A percentile compares a stretch with the other conserved stretches of the same genome.
Evolutionary conservation across 2,888 invertebrate species (phyloP).

Genomic region (Nasonia oneida): DNA sequence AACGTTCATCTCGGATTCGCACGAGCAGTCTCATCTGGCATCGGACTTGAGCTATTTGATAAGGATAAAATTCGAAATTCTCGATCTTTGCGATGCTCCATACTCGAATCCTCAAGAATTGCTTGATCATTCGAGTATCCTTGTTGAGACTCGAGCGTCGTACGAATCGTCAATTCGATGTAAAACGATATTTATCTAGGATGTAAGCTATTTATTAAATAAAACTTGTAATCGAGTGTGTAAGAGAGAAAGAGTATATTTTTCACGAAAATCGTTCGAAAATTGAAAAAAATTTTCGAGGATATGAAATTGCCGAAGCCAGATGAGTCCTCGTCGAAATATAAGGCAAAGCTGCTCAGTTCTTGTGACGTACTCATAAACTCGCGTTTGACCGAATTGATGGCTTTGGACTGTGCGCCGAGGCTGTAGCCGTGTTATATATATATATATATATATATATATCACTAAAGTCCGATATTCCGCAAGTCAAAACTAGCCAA

Average conservation of each 20-base stretch:
- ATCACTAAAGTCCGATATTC: constrained; percentile 66
- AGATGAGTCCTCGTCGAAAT: constrained; percentile 26
- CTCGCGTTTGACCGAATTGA: constrained; percentile 24
- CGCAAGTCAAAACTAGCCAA: constrained; percentile 37
- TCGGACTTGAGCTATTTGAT: constrained; percentile 37
- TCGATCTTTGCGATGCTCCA: constrained; percentile 71
- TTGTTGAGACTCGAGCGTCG: constrained; percentile 76
- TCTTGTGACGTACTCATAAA: constrained; percentile 47
- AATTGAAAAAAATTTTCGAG: constrained; percentile 64
- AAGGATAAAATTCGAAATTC: constrained; percentile 55
- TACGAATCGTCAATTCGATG: constrained; percentile 64
- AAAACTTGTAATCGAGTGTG: constrained; percentile 49
- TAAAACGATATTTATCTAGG: constrained; percentile 44
- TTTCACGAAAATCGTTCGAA: constrained; percentile 75
- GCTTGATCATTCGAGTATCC: constrained; percentile 78
- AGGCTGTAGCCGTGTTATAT: not conserved
- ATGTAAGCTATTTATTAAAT: constrained; percentile 45
- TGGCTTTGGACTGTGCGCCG: constrained; percentile 32
- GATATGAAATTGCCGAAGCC: constrained; percentile 21
- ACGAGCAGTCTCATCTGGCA: constrained; percentile 23
- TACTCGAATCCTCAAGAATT: constrained; percentile 78
- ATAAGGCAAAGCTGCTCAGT: constrained; percentile 53
- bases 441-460: constrained; percentile 52
- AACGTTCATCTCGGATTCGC: not conserved
- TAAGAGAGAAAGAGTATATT: constrained; percentile 70